phyloP scores from a whole-genome alignment of 2,888 invertebrate species.

The Lissocephala sabroskyi region DNA sequence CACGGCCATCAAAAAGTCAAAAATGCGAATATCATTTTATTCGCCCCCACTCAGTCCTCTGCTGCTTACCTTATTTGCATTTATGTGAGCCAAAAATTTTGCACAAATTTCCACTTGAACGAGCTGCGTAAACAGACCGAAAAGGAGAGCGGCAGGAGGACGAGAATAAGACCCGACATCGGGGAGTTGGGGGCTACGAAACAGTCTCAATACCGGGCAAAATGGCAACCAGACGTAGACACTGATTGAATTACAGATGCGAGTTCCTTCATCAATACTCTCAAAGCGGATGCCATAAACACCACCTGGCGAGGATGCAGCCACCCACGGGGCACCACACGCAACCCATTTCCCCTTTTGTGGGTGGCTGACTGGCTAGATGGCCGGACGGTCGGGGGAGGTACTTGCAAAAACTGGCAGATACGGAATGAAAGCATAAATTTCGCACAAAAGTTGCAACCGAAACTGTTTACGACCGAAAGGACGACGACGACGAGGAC shows the following conservation, averaged over 20 bases:
- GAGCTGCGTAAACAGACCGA: constrained; percentile 28
- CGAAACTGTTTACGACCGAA: constrained; percentile 59
- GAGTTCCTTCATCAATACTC: constrained; percentile 67
- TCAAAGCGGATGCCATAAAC: constrained; percentile 68
- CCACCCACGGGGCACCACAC: constrained; percentile 14
- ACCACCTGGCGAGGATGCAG: constrained; percentile 52
- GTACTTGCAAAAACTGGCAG: constrained; percentile 57
- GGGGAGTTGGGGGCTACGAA: neutral
- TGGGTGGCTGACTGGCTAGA: constrained; percentile 11
- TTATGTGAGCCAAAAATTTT: constrained; percentile 37
- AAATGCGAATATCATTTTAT: constrained; percentile 47
- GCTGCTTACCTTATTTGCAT: constrained; percentile 51
- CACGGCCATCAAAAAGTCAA: constrained; percentile 23
- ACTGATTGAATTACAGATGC: constrained; percentile 68
- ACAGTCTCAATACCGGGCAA: constrained; percentile 13
- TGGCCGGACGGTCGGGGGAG: constrained; percentile 31
- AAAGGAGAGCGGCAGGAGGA: neutral
- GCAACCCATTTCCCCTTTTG: constrained; percentile 38
- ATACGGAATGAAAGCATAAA: constrained; percentile 58
- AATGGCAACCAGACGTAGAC: constrained; percentile 58
- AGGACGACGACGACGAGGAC: neutral
- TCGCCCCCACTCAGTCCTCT: no score
- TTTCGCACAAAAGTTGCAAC: constrained; percentile 66
- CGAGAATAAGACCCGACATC: neutral
- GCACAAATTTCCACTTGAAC: constrained; percentile 53